These are phyloP conservation scores for Hiodon alosoides DNA, from an alignment of 2,113 vertebrate genomes.

Conservation along the genomic window DNA sequence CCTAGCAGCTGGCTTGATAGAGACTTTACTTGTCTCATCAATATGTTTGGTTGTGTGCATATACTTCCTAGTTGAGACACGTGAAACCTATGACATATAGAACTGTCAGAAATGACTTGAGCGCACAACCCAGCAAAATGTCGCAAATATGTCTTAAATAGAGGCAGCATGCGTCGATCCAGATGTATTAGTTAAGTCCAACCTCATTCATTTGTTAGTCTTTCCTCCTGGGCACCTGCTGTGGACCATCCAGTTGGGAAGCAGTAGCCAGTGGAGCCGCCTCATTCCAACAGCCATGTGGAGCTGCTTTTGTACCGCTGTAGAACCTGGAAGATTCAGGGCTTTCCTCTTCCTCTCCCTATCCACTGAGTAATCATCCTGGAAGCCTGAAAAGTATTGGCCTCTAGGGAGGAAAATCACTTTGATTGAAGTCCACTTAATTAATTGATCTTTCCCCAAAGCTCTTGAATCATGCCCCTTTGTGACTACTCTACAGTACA, in stretches of 20 bases:
- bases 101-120: too few species aligned
- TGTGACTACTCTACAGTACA: slow-evolving; percentile 1
- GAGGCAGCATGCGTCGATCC: too few species aligned
- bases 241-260: background rate
- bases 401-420: slow-evolving; percentile 29
- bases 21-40: too few species aligned
- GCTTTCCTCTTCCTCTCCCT: slow-evolving; percentile 5
- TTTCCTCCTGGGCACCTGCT: background rate
- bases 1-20: too few species aligned
- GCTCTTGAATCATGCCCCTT: slow-evolving; percentile 15
- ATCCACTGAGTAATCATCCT: slow-evolving; percentile 31
- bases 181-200: too few species aligned
- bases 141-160: too few species aligned
- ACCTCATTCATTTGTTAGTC: too few species aligned
- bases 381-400: slow-evolving; percentile 27
- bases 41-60: too few species aligned
- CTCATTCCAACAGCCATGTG: background rate
- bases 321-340: slow-evolving; percentile 21
- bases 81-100: too few species aligned
- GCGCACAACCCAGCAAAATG: too few species aligned
- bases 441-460: slow-evolving; percentile 28
- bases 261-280: background rate
- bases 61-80: too few species aligned
- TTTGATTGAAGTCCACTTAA: slow-evolving; percentile 31
- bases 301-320: slow-evolving; percentile 3